Evolutionary conservation across 2,113 vertebrate genomes (phyloP).

Genomic region (Oryzias melastigma): DNA sequence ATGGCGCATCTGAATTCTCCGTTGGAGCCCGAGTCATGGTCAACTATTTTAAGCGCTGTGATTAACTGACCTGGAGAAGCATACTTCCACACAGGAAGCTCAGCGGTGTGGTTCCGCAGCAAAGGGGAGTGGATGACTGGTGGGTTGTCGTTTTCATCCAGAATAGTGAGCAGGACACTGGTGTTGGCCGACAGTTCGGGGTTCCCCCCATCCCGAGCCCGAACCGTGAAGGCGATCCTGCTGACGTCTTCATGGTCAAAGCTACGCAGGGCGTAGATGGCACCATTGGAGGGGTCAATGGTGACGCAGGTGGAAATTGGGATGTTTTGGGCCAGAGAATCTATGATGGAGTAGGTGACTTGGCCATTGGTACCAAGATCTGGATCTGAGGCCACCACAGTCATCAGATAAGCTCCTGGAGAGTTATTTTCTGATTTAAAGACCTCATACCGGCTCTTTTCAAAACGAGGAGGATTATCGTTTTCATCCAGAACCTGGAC

Average conservation of each 20-base stretch:
- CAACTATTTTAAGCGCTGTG: constrained; percentile 85
- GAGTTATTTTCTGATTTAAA: constrained; percentile 96
- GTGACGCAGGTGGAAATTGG: constrained; percentile 93
- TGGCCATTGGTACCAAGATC: constrained; percentile 93
- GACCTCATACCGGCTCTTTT: constrained; percentile 91
- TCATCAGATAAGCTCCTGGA: constrained; percentile 90
- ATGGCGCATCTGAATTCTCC: constrained; percentile 90
- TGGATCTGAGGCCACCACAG: constrained; percentile 89
- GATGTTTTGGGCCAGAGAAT: constrained; percentile 82
- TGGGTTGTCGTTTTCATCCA: constrained; percentile 94
- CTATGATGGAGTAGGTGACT: constrained; percentile 91
- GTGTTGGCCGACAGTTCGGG: constrained; percentile 82
- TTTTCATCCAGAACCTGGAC: constrained; percentile 95
- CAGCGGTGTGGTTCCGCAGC: constrained; percentile 87
- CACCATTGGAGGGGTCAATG: constrained; percentile 92
- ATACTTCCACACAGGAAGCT: constrained; percentile 86
- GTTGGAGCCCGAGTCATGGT: constrained; percentile 91
- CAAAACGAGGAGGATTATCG: constrained; percentile 93
- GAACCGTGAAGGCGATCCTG: constrained; percentile 87
- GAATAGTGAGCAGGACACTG: constrained; percentile 87
- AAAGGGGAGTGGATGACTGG: constrained; percentile 85
- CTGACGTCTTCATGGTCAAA: constrained; percentile 95
- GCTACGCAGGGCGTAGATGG: constrained; percentile 89
- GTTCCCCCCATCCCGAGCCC: constrained; percentile 88
- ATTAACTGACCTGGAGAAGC: constrained; percentile 86